These are phyloP conservation scores for Aphidius colemani DNA, from an alignment of 2,888 invertebrate species.

Conservation along the genomic window DNA sequence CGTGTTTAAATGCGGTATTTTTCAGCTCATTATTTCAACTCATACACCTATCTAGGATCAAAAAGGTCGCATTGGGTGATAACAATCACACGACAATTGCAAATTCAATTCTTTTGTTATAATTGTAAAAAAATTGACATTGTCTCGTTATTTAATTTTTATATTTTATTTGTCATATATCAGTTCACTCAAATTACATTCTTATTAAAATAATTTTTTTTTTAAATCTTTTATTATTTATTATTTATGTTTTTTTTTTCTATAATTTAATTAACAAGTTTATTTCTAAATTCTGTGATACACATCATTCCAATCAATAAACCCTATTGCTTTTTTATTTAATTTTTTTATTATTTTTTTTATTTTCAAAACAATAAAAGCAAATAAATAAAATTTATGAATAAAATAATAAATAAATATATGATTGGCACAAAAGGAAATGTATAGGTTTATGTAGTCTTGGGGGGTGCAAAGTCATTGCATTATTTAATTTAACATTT, in stretches of 20 bases:
- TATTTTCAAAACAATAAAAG: neutral
- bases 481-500: slow-evolving; percentile 34
- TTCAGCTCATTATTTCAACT: neutral
- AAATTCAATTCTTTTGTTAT: slow-evolving; percentile 23
- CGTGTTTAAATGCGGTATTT: slow-evolving; percentile 12
- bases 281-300: neutral
- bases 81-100: slow-evolving; percentile 37
- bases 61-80: slow-evolving; percentile 43
- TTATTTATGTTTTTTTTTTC: slow-evolving; percentile 10
- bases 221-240: slow-evolving; percentile 8
- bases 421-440: slow-evolving; percentile 58
- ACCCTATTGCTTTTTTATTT: slow-evolving; percentile 29
- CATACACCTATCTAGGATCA: slow-evolving; percentile 43
- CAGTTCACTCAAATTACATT: neutral
- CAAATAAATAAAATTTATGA: slow-evolving; percentile 25
- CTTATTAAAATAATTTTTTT: neutral
- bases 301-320: slow-evolving; percentile 5
- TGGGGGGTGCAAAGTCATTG: too few relatives aligned
- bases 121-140: neutral
- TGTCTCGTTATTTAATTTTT: neutral
- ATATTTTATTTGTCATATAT: neutral
- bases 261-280: neutral
- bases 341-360: slow-evolving; percentile 21
- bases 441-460: slow-evolving; percentile 34
- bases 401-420: slow-evolving; percentile 45